Conservation (phyloP, 2,888 invertebrate species). For the Drosophila siamana region DNA sequence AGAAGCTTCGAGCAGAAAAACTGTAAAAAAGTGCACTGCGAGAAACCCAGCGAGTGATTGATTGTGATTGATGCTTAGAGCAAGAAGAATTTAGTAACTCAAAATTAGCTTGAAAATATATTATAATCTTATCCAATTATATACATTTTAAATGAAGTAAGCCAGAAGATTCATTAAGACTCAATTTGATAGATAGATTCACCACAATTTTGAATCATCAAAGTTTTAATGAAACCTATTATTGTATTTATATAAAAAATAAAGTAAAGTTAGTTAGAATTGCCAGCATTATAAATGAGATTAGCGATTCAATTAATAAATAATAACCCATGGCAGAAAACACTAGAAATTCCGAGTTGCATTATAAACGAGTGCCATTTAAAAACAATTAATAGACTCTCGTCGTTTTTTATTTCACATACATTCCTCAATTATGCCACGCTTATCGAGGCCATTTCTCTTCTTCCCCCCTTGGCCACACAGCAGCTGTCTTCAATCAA, state of each 20-base stretch:
- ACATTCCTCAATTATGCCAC: conserved; percentile 5
- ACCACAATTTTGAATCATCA: too few species aligned
- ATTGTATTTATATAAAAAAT: too few species aligned
- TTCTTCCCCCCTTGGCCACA: background rate
- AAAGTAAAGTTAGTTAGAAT: too few species aligned
- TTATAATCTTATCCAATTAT: background rate
- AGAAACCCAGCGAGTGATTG: conserved; percentile 29
- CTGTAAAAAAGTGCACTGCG: conserved; percentile 16
- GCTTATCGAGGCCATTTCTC: conserved; percentile 9
- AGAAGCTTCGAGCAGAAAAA: conserved; percentile 17
- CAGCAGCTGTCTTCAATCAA: conserved; percentile 24
- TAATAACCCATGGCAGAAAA: too few species aligned
- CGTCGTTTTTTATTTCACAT: background rate
- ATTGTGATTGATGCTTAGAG: conserved; percentile 24
- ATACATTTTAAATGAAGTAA: background rate
- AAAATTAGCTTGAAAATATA: background rate
- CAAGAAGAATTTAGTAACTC: background rate
- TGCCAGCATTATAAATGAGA: too few species aligned
- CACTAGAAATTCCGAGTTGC: too few species aligned
- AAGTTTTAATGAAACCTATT: too few species aligned
- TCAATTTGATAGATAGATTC: too few species aligned
- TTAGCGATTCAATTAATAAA: too few species aligned
- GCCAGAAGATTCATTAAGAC: too few species aligned
- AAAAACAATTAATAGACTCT: background rate
- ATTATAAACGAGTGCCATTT: background rate